phyloP scores from a whole-genome alignment of 2,888 invertebrate species.

The Athalia circularis region DNA sequence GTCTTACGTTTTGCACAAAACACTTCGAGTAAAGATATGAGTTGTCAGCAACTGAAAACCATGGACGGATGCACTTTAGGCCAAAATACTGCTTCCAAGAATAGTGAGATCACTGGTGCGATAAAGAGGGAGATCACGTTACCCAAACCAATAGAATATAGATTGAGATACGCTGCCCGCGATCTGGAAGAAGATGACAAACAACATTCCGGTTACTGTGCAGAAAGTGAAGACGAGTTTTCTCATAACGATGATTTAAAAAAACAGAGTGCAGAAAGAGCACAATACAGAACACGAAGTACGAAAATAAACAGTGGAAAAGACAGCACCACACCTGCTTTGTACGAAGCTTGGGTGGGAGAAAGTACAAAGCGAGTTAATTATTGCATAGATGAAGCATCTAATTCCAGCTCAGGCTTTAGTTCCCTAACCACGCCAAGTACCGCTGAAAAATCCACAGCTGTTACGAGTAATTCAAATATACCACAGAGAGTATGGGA shows the following conservation, averaged over 20 bases:
- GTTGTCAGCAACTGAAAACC: not conserved
- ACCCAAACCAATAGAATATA: constrained; percentile 90
- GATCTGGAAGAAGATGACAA: constrained; percentile 79
- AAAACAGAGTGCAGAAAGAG: constrained; percentile 94
- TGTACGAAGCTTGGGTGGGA: not conserved
- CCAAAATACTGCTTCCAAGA: not conserved
- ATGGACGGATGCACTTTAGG: not conserved
- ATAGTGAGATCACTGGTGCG: constrained; percentile 23
- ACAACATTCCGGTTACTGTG: constrained; percentile 63
- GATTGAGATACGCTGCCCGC: constrained; percentile 89
- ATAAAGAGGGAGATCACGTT: constrained; percentile 20
- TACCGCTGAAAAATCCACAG: constrained; percentile 16
- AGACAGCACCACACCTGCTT: not conserved
- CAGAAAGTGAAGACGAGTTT: constrained; percentile 64
- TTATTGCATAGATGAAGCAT: constrained; percentile 26
- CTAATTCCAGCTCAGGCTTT: constrained; percentile 27
- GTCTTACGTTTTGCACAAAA: not conserved
- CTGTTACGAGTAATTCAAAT: constrained; percentile 1
- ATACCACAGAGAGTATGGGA: not conserved
- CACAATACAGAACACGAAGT: constrained; percentile 81
- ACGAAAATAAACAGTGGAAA: not conserved
- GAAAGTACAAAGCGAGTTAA: not conserved
- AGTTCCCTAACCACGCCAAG: not conserved
- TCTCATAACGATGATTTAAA: constrained; percentile 88
- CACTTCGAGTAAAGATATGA: not conserved